phyloP scores from a whole-genome alignment of 2,113 vertebrate species.

The Ageneiosus marmoratus region DNA sequence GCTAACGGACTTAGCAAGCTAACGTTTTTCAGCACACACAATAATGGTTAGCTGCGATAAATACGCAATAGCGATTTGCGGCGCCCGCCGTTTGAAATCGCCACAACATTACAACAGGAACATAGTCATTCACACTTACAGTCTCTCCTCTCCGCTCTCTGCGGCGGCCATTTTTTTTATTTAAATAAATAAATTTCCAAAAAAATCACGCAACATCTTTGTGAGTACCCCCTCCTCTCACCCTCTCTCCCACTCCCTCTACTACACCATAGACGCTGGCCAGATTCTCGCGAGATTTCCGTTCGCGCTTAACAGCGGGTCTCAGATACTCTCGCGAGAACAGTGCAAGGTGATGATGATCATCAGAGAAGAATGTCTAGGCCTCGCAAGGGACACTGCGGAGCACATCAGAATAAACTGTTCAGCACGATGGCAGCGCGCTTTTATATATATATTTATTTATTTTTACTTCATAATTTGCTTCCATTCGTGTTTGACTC shows the following conservation, averaged over 20 bases:
- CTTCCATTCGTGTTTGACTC: not conserved
- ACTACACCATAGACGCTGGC: slow-evolving; percentile 58
- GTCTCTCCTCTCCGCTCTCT: slow-evolving; percentile 79
- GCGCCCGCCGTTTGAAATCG: slow-evolving; percentile 32
- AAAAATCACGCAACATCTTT: slow-evolving; percentile 77
- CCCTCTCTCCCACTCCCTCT: slow-evolving; percentile 56
- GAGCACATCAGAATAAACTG: slow-evolving; percentile 28
- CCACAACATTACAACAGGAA: slow-evolving; percentile 54
- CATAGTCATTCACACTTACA: slow-evolving; percentile 74
- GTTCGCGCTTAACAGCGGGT: slow-evolving; percentile 2
- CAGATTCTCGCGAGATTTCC: slow-evolving; percentile 69
- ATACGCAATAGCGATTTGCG: slow-evolving; percentile 51
- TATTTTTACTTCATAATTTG: not conserved
- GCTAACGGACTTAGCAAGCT: slow-evolving; percentile 63
- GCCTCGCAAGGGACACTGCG: slow-evolving; percentile 44
- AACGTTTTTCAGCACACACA: slow-evolving; percentile 64
- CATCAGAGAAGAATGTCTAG: slow-evolving; percentile 47
- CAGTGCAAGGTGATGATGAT: not conserved
- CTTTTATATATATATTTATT: not conserved
- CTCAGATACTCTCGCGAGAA: slow-evolving; percentile 60
- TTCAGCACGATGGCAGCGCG: not conserved
- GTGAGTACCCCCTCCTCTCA: slow-evolving; percentile 68
- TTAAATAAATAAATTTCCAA: slow-evolving; percentile 83
- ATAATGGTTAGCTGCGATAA: slow-evolving; percentile 58
- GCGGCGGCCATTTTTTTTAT: slow-evolving; percentile 82